Percentiles rank a stretch among this genome's conserved stretches.
These are phyloP conservation scores for Amia ocellicauda DNA, from an alignment of 2,113 vertebrate species.

Conservation along the genomic window DNA sequence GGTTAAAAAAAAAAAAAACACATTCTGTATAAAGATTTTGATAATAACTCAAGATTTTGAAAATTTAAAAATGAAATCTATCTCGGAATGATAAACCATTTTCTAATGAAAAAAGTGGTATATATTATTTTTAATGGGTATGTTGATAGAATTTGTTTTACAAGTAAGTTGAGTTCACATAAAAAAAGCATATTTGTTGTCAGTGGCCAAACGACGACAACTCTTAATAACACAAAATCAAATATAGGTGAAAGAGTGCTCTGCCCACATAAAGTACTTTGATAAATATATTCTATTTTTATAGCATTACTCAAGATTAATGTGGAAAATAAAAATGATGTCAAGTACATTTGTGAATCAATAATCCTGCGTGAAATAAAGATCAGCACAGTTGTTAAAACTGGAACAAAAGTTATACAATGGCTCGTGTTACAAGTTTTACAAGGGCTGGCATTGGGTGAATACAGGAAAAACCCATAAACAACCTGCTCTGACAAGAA, in stretches of 20 bases:
- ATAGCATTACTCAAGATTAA: slow-evolving; percentile 1
- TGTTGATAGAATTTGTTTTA: too few relatives aligned
- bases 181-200: too few relatives aligned
- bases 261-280: neutral
- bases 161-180: neutral
- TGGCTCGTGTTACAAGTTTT: neutral
- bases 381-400: neutral
- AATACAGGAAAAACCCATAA: slow-evolving; percentile 29
- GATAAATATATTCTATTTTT: neutral
- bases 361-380: neutral
- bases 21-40: neutral
- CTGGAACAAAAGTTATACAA: neutral
- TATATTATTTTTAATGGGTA: too few relatives aligned
- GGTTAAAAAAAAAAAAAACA: too few relatives aligned
- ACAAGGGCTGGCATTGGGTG: neutral
- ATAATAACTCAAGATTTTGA: neutral
- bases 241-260: too few relatives aligned
- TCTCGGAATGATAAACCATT: too few relatives aligned
- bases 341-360: neutral
- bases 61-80: too few relatives aligned
- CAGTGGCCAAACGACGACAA: too few relatives aligned
- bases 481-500: slow-evolving; percentile 16
- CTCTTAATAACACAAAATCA: too few relatives aligned
- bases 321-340: slow-evolving; percentile 4
- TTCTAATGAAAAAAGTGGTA: too few relatives aligned